These are phyloP conservation scores for Ips typographus DNA, from an alignment of 1,140 invertebrate species.

Conservation along the genomic window DNA sequence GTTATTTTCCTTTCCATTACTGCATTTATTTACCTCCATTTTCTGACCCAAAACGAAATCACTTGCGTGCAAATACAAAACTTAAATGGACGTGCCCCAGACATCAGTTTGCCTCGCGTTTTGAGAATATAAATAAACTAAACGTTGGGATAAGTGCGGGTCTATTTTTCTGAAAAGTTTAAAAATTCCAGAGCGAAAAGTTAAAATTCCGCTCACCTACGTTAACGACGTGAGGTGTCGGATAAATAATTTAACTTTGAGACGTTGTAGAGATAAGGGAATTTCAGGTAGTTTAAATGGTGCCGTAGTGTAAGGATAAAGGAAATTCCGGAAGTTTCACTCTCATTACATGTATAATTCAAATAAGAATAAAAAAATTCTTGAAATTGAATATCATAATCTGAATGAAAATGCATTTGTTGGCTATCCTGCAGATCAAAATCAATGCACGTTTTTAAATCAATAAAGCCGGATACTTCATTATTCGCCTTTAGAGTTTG, in stretches of 20 bases:
- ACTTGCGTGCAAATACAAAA: too few relatives aligned
- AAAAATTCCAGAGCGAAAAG: background rate
- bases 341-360: too few relatives aligned
- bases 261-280: background rate
- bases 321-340: too few relatives aligned
- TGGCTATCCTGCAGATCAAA: background rate
- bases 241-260: constrained; percentile 14
- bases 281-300: too few relatives aligned
- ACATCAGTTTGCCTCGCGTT: constrained; percentile 4
- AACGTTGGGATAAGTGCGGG: background rate
- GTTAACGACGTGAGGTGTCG: constrained; percentile 15
- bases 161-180: constrained; percentile 1
- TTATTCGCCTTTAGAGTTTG: background rate
- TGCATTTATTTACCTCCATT: constrained; percentile 11
- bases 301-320: too few relatives aligned
- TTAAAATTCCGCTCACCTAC: constrained; percentile 20
- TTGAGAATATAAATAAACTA: constrained; percentile 13
- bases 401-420: too few relatives aligned
- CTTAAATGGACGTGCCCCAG: constrained; percentile 5
- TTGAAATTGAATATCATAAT: too few relatives aligned
- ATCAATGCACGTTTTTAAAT: background rate
- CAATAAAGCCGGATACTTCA: background rate
- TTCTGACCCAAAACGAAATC: background rate
- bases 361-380: too few relatives aligned
- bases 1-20: constrained; percentile 10